A percentile compares a stretch with the other conserved stretches of the same genome.
These are phyloP conservation scores for Hepsetus odoe DNA, from an alignment of 2,113 vertebrate genomes.

Conservation along the genomic window DNA sequence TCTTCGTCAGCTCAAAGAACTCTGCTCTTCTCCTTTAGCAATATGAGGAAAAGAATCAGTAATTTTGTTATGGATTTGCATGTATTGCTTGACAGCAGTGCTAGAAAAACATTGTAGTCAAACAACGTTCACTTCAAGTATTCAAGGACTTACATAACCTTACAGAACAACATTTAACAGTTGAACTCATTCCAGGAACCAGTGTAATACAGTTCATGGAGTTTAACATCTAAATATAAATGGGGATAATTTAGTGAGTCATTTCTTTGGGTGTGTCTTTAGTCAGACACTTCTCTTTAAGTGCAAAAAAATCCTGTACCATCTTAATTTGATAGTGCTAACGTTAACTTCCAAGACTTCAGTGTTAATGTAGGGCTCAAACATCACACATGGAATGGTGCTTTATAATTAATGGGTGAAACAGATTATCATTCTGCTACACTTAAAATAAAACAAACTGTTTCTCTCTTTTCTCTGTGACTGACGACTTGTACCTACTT, in stretches of 20 bases:
- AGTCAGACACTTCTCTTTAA: neutral
- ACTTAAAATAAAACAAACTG: neutral
- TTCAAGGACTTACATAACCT: neutral
- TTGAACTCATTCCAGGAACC: neutral
- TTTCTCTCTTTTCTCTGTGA: constrained; percentile 45
- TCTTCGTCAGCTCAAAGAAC: constrained; percentile 94
- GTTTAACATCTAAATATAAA: neutral
- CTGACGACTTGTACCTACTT: constrained; percentile 83
- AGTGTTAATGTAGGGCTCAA: too few relatives aligned
- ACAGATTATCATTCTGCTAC: neutral
- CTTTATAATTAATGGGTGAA: neutral
- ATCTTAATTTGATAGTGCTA: neutral
- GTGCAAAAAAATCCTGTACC: neutral
- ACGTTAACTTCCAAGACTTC: too few relatives aligned
- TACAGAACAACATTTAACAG: neutral
- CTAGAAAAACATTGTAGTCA: too few relatives aligned
- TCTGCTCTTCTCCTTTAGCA: constrained; percentile 79
- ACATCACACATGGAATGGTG: neutral
- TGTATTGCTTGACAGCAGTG: neutral
- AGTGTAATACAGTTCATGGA: neutral
- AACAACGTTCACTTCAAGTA: neutral
- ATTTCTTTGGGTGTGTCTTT: neutral
- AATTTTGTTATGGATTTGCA: neutral
- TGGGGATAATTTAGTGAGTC: neutral
- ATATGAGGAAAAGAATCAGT: constrained; percentile 42